Evolutionary conservation across 1,140 invertebrate genomes (phyloP).

Genomic region (honey bee (Apis mellifera)): DNA sequence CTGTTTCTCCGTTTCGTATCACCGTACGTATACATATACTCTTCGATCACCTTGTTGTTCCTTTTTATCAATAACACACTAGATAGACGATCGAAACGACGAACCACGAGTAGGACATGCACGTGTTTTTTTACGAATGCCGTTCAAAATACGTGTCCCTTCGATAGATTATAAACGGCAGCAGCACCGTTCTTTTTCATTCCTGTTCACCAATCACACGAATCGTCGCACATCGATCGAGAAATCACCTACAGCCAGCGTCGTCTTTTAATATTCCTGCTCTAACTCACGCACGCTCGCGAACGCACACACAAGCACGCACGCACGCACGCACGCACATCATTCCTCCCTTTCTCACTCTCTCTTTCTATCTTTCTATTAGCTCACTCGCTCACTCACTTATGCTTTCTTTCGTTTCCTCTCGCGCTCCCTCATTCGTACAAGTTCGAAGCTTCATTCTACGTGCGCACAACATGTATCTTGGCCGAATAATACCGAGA

Average conservation of each 20-base stretch:
- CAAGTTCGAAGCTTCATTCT: conserved; percentile 18
- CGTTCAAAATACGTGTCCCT: background rate
- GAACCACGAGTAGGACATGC: conserved; percentile 10
- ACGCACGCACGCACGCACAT: conserved; percentile 4
- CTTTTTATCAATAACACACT: background rate
- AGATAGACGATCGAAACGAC: background rate
- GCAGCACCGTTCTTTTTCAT: conserved; percentile 5
- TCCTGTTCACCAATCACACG: conserved; percentile 11
- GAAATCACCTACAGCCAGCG: conserved; percentile 25
- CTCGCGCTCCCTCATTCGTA: conserved; percentile 8
- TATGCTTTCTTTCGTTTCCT: conserved; percentile 7
- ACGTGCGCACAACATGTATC: conserved; percentile 11
- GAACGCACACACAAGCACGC: conserved; percentile 24
- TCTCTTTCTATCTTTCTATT: background rate
- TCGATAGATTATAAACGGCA: background rate
- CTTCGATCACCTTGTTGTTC: conserved; percentile 8
- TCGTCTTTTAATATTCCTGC: conserved; percentile 29
- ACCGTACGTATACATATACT: conserved; percentile 41
- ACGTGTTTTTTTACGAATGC: conserved; percentile 5
- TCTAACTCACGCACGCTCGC: conserved; percentile 17
- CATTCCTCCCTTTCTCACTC: background rate
- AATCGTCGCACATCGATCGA: conserved; percentile 24
- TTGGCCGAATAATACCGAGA: conserved; percentile 33
- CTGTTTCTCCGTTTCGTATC: conserved; percentile 33
- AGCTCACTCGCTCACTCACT: conserved; percentile 42